Percentiles rank a stretch among this genome's conserved stretches.
Conservation (phyloP, 1,140 invertebrate species). For the Palaemon carinicauda region DNA sequence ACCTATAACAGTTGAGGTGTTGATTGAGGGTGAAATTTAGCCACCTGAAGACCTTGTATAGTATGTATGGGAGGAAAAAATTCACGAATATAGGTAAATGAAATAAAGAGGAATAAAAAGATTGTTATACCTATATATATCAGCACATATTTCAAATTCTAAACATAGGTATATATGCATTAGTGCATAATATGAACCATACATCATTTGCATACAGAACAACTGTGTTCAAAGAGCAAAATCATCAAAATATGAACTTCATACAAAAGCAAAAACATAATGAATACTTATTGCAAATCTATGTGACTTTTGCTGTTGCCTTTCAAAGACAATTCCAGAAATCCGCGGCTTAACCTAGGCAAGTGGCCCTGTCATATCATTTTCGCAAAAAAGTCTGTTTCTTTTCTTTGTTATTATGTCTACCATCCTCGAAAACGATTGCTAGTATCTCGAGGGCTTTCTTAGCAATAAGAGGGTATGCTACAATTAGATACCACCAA, state of each 20-base stretch:
- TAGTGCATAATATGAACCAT: too few species aligned
- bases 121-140: too few species aligned
- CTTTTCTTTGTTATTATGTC: constrained; percentile 20
- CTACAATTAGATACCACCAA: constrained; percentile 10
- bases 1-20: too few species aligned
- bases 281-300: not conserved
- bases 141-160: too few species aligned
- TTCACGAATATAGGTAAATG: too few species aligned
- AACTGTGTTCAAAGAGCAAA: not conserved
- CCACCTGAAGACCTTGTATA: too few species aligned
- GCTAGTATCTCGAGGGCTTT: not conserved
- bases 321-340: constrained; percentile 6
- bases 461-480: constrained; percentile 28
- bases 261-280: not conserved
- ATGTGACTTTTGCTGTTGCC: not conserved
- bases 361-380: constrained; percentile 19
- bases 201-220: too few species aligned
- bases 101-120: too few species aligned
- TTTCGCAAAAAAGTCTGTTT: constrained; percentile 17
- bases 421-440: not conserved
- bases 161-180: not conserved
- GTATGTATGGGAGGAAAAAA: too few species aligned
- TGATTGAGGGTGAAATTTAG: too few species aligned
- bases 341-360: constrained; percentile 6
- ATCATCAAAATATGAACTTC: constrained; percentile 2